Percentiles rank a stretch among this genome's conserved stretches.
Evolutionary conservation across 2,113 vertebrate genomes (phyloP).

Genomic region (Prionailurus bengalensis): DNA sequence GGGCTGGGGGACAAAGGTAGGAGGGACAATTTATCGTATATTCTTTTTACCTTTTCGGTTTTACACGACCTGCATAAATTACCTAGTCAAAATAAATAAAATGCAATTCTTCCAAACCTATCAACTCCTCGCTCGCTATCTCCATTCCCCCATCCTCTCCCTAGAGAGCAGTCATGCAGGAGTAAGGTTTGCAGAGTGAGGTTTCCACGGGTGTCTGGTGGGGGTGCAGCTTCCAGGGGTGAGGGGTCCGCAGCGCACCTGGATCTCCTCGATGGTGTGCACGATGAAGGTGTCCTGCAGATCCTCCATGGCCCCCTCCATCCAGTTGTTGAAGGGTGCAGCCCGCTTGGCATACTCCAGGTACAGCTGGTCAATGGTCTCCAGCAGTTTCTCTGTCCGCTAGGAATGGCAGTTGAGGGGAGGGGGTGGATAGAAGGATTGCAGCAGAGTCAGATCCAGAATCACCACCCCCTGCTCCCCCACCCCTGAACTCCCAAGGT

Average conservation of each 20-base stretch:
- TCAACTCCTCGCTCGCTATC: background rate
- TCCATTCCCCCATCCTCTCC: background rate
- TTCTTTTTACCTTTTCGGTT: background rate
- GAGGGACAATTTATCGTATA: background rate
- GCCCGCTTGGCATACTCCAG: slow-evolving; percentile 98
- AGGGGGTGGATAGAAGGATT: accelerated
- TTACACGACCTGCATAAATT: background rate
- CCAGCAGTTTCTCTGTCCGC: slow-evolving; percentile 97
- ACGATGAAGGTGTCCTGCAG: slow-evolving; percentile 99
- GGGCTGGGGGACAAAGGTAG: background rate
- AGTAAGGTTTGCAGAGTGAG: accelerated
- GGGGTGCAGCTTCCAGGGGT: accelerated
- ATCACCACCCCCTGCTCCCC: background rate
- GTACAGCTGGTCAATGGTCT: slow-evolving; percentile 99
- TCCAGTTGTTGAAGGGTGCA: slow-evolving; percentile 99
- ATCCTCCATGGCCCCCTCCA: slow-evolving; percentile 99
- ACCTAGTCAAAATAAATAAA: background rate
- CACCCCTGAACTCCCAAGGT: background rate
- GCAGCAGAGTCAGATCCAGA: background rate
- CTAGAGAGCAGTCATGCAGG: background rate
- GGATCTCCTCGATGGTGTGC: slow-evolving; percentile 99
- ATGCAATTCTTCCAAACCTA: background rate
- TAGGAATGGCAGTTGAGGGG: slow-evolving; percentile 72
- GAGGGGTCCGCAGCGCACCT: slow-evolving; percentile 86
- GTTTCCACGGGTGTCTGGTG: background rate